Percentiles rank a stretch among this genome's conserved stretches.
phyloP scores from a whole-genome alignment of 1,140 invertebrate genomes.

The Armadillidium nasatum region DNA sequence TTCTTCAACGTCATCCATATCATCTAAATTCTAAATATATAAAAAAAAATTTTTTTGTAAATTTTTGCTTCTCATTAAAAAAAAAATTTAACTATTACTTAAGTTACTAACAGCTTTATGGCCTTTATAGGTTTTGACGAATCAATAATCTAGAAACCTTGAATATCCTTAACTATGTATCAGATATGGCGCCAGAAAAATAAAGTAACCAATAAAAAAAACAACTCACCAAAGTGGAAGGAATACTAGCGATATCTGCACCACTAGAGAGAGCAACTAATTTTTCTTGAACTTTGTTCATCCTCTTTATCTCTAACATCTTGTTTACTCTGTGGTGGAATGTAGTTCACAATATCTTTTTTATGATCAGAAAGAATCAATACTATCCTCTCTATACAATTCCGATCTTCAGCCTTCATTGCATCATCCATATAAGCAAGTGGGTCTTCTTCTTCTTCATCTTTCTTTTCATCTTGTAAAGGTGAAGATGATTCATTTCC shows the following conservation, averaged over 20 bases:
- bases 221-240: constrained; percentile 19
- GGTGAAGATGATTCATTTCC: constrained; percentile 53
- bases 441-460: constrained; percentile 59
- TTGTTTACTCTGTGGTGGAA: constrained; percentile 46
- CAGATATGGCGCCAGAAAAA: too few relatives aligned
- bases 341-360: constrained; percentile 65
- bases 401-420: constrained; percentile 66
- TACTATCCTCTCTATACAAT: constrained; percentile 67
- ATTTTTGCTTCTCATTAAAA: too few relatives aligned
- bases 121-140: too few relatives aligned
- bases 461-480: constrained; percentile 58
- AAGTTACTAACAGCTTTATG: too few relatives aligned
- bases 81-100: too few relatives aligned
- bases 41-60: background rate
- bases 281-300: constrained; percentile 48
- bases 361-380: constrained; percentile 76
- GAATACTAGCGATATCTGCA: constrained; percentile 42
- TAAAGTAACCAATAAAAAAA: background rate
- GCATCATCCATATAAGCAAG: constrained; percentile 67
- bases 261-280: constrained; percentile 45
- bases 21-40: constrained; percentile 58
- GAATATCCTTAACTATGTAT: too few relatives aligned
- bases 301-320: constrained; percentile 44
- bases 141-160: too few relatives aligned
- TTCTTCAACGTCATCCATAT: constrained; percentile 79